A percentile compares a stretch with the other conserved stretches of the same genome.
Conservation (phyloP, 1,140 invertebrate genomes). For the Catajapyx aquilonaris region DNA sequence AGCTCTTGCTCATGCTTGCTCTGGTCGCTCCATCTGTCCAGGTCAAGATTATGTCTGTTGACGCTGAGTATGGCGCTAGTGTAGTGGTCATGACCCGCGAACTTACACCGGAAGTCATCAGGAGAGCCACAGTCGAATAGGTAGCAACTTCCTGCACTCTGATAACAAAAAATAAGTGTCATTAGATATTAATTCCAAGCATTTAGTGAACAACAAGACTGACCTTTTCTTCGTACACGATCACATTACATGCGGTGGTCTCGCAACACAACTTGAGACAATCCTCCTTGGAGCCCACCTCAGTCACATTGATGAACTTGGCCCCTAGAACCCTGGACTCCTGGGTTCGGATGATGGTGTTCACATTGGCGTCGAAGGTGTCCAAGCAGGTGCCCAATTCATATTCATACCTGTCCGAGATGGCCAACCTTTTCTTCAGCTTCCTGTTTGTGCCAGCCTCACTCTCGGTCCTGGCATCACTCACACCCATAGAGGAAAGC, state of each 20-base stretch:
- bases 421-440: no score
- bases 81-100: constrained; percentile 69
- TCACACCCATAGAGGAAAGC: no score
- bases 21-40: constrained; percentile 43
- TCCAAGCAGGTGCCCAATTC: constrained; percentile 22
- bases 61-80: constrained; percentile 60
- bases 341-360: constrained; percentile 76
- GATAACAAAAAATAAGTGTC: constrained; percentile 14
- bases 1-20: constrained; percentile 63
- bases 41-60: constrained; percentile 34
- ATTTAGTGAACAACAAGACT: no score
- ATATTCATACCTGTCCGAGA: constrained; percentile 7
- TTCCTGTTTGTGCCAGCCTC: no score
- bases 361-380: constrained; percentile 62
- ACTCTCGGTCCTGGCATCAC: no score
- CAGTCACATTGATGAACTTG: constrained; percentile 65
- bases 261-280: constrained; percentile 70
- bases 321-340: constrained; percentile 71
- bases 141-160: constrained; percentile 74
- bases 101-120: constrained; percentile 79
- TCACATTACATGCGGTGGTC: constrained; percentile 68
- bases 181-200: no score
- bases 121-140: constrained; percentile 74
- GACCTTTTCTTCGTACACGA: constrained; percentile 81
- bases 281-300: constrained; percentile 51